Evolutionary conservation across 1,140 invertebrate genomes (phyloP).

Genomic region (Colletes latitarsis): DNA sequence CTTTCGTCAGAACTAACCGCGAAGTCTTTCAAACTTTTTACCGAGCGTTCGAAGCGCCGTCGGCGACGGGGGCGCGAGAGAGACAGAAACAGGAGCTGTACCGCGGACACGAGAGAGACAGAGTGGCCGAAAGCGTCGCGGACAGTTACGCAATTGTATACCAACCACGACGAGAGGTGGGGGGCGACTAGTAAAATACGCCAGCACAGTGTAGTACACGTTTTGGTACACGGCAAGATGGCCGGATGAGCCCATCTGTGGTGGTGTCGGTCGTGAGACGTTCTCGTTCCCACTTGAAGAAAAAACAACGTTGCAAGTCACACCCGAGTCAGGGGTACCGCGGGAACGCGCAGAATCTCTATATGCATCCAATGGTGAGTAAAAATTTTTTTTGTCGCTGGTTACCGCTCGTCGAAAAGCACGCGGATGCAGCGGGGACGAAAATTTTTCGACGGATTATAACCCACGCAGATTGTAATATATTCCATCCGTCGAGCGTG

Average conservation of each 20-base stretch:
- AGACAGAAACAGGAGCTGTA: background rate
- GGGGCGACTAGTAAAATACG: slow-evolving; percentile 32
- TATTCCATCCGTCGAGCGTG: background rate
- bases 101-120: background rate
- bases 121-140: background rate
- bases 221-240: slow-evolving; percentile 60
- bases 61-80: background rate
- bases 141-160: slow-evolving; percentile 47
- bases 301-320: slow-evolving; percentile 49
- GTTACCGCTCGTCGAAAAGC: background rate
- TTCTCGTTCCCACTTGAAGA: slow-evolving; percentile 44
- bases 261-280: slow-evolving; percentile 64
- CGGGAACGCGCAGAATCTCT: background rate
- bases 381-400: background rate
- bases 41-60: slow-evolving; percentile 14
- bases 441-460: slow-evolving; percentile 2
- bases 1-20: too few relatives aligned
- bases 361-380: slow-evolving; percentile 59
- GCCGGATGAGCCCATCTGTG: slow-evolving; percentile 66
- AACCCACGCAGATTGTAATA: background rate
- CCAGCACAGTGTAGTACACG: slow-evolving; percentile 54
- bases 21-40: background rate
- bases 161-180: background rate
- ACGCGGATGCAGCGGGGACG: background rate
- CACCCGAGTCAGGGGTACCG: slow-evolving; percentile 52